Evolutionary conservation across 2,888 invertebrate species (phyloP), one percentile per base, ranked within the genome.

Genomic region (Augochlorella aurata): DNA sequence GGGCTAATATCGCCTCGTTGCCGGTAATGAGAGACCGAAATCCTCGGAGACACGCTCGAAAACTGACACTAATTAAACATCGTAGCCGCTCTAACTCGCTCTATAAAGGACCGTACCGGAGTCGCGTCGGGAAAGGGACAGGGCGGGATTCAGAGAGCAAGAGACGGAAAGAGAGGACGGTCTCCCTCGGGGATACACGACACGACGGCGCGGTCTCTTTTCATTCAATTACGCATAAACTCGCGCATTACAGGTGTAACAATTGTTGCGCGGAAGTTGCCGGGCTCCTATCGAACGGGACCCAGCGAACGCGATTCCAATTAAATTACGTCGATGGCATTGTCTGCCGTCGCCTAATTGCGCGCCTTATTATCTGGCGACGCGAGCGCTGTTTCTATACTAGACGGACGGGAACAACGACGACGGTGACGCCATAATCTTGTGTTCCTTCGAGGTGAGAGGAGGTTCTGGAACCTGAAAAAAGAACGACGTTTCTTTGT

Each of bases 11-110:
- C 65, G 50, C 14, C 14, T 24, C 29, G 75, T 38, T 58, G 68
- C 14, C 65, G 44, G 69, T 80, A 71, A 73, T 29, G 58, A 63
- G 50, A 82, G 78, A 58, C 49, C 73, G 79, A 79, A 61, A 79
- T 82, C 74, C 76, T 71, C 50, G 75, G 76, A 72, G 82, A 79
- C 54, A 44, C 18, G 66, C n/a, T 29, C 61, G 71, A 75, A 71
- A 75, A 77, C 67, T 83, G 82, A 70, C 75, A 79, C 70, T 87
- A 85, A 85, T 86, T 86, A 86, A 86, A 85, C 81, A 77, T 79
- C 76, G 77, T 77, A 63, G 49, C 63, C 21, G n/a, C 38, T 52
- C 50, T 77, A 81, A 83, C 78, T 79, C 73, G 73, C 79, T 83
- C 77, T 74, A 87, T 83, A 79, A 73, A 77, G 77, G 77, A 44